phyloP scores from a whole-genome alignment of 2,797 vertebrate genomes.

The Bradypus variegatus region DNA sequence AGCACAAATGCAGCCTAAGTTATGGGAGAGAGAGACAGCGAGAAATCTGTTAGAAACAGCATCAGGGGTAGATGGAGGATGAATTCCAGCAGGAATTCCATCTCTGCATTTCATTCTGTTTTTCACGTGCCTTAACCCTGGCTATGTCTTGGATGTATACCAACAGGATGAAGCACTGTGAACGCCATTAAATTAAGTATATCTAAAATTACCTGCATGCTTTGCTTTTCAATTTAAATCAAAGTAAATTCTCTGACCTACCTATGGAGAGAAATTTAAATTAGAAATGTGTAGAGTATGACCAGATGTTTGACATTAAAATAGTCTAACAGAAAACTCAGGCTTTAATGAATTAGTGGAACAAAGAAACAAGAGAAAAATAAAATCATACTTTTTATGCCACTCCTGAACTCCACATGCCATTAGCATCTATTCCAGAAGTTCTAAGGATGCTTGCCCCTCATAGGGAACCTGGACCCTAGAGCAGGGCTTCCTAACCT shows the following conservation, averaged over 20 bases:
- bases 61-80: neutral
- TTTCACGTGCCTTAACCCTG: neutral
- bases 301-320: conserved; percentile 4
- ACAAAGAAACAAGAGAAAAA: neutral
- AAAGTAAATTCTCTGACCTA: neutral
- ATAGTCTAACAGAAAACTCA: neutral
- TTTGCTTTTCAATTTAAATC: conserved; percentile 19
- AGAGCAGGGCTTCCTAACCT: neutral
- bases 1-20: neutral
- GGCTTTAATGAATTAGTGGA: neutral
- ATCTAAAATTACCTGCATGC: neutral
- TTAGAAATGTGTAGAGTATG: neutral
- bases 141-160: neutral
- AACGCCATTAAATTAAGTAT: neutral
- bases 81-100: neutral
- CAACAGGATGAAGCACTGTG: neutral
- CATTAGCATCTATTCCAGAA: neutral
- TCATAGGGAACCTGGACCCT: too few relatives aligned
- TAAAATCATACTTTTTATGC: neutral
- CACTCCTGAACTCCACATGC: neutral
- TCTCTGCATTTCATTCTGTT: neutral
- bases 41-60: neutral
- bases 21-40: neutral
- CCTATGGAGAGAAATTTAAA: neutral
- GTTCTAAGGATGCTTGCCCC: neutral